Base-by-base conservation (phyloP, 2,113 vertebrate genomes). In the Ahaetulla prasina region DNA sequence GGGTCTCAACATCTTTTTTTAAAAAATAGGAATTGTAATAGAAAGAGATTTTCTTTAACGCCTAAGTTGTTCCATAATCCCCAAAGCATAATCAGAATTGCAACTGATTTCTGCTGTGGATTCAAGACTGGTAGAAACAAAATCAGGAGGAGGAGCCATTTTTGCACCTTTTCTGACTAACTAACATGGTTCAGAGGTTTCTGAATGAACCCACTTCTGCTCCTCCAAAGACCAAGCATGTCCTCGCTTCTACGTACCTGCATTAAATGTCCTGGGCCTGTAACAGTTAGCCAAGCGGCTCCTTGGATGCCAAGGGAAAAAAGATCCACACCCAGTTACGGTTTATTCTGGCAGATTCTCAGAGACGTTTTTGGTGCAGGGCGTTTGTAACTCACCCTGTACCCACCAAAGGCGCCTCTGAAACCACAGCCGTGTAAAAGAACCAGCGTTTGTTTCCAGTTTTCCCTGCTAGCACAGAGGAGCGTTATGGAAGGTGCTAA, bases 341-440 rank as follows among this genome's bases (percentile, higher is more conserved):
- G 91, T 93, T 90, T 92, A 47, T 22, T 95, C 94, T 92, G 95
- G 94, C 87, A 90, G 84, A 95, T 96, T 97, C 95, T 94, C 94
- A 96, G 94, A 95, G 94, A 94, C 87, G 50, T 92, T 96, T 93
- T 95, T 92, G 94, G 87, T 95, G 49, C 57, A 54, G 94, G 68
- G 91, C 86, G 97, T 96, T 96, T 96, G n/a, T 94, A 96, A 94
- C 95, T 91, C 94, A 87, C 88, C 93, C 93, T 96, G 94, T 96
- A 94, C 88, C 92, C 94, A 95, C 95, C 94, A 97, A 95, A 96
- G 95, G 93, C 90, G 94, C 94, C 93, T 95, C 89, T 94, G 90
- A 96, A 93, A 96, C 97, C 96, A 96, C 97, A 97, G 95, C 97
- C 10, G 97, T 97, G 96, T 92, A 94, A 97, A 94, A 95, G 93